A percentile compares a stretch with the other conserved stretches of the same genome.
Evolutionary conservation across 2,113 vertebrate species (phyloP).

Genomic region (Ascaphus truei): DNA sequence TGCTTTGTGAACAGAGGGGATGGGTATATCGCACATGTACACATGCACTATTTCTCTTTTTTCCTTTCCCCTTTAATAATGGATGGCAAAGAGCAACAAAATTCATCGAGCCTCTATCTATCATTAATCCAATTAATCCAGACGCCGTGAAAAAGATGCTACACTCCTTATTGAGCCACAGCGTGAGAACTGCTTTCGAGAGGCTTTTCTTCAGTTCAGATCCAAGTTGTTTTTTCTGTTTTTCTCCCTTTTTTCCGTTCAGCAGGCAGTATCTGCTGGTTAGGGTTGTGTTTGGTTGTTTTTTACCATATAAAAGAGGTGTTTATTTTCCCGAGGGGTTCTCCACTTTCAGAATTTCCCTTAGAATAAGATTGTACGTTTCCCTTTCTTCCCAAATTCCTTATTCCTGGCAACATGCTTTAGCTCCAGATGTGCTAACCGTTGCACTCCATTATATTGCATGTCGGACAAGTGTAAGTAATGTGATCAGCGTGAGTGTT

Average conservation of each 20-base stretch:
- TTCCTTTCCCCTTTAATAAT: neutral
- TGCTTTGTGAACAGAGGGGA: conserved; percentile 45
- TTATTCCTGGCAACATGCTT: conserved; percentile 48
- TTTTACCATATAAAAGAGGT: neutral
- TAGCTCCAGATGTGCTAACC: conserved; percentile 46
- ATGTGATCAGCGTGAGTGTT: conserved; percentile 36
- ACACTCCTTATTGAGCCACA: conserved; percentile 45
- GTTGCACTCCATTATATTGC: conserved; percentile 41
- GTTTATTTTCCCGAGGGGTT: conserved; percentile 40
- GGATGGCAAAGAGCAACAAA: conserved; percentile 7
- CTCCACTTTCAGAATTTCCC: conserved; percentile 43
- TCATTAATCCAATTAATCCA: conserved; percentile 50
- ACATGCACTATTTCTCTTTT: neutral
- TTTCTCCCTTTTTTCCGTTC: conserved; percentile 35
- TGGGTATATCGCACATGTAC: conserved; percentile 11
- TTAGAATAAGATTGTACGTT: conserved; percentile 38
- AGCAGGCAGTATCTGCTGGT: conserved; percentile 39
- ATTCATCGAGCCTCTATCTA: conserved; percentile 42
- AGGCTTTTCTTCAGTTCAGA: conserved; percentile 40
- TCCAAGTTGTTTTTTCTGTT: neutral
- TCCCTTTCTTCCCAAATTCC: conserved; percentile 41
- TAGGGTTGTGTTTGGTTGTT: conserved; percentile 25
- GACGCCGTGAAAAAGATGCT: conserved; percentile 38
- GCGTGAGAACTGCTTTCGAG: conserved; percentile 34
- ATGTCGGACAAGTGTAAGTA: conserved; percentile 41